Base-by-base conservation (phyloP, 1,140 invertebrate species). In the Zaprionus gabonicus region DNA sequence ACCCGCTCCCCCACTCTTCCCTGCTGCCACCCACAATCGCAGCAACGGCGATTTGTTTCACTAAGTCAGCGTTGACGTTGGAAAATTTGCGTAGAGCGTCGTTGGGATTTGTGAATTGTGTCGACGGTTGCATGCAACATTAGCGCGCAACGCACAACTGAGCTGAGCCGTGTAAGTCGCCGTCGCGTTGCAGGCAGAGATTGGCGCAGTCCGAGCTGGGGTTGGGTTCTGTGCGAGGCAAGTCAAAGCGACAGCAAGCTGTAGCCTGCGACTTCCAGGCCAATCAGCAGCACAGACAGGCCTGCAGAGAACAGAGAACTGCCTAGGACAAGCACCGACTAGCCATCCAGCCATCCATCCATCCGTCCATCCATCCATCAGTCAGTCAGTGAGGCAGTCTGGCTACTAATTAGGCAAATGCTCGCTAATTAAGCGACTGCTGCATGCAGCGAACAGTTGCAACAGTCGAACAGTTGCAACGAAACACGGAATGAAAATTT, bases 101-200 rank as follows among this genome's bases (percentile, higher is more conserved):
- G 51, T 44, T 78, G 83, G 84, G 80, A 87, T 83, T 87, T 90
- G 85, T 90, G 85, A 80, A 90, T 81, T 90, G 81, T 81, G 81
- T 85, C 77, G 85, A 90, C 85, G 88, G 41, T 44, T 85, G 84
- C 85, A 88, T 85, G 84, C 84, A 88, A 88, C 84, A 88, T 88
- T 84, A 76, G 84, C 84, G 36, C 84, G 59, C 69, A 53, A 38
- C 36, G 36, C 36, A 38, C 36, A 13, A 15, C 36, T 20, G 20
- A 20, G 13, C 36, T 69, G 68, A 65, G 55, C 74, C 81, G 77
- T 83, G 81, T 76, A 83, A 83, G 81, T 71, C 74, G 10, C 12
- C 13, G 27, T 20, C 20, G 4, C 4, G 53, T 15, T 27, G 44
- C 13, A 41, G 5, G 38, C 38, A 41, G 13, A 41, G 13, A 41